These are phyloP conservation scores for Caenorhabditis brenneri DNA, from an alignment of 1,140 invertebrate species.

Conservation along the genomic window DNA sequence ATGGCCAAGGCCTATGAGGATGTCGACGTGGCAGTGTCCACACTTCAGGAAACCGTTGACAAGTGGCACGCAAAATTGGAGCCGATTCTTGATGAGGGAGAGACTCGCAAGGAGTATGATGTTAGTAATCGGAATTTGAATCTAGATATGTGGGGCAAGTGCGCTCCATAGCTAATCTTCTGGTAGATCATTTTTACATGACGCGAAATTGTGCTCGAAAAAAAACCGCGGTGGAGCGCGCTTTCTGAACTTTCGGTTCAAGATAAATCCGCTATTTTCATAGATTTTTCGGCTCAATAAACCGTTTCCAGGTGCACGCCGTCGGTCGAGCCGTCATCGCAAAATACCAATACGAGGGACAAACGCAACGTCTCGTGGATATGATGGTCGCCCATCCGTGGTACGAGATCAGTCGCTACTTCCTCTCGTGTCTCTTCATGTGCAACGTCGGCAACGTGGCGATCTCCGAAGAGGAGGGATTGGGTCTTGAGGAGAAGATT, in stretches of 20 bases:
- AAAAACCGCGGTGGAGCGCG: no score
- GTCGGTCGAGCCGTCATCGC: slow-evolving; percentile 2
- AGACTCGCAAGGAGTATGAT: slow-evolving; percentile 55
- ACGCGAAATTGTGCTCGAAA: no score
- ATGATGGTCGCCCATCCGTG: neutral
- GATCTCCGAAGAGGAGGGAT: neutral
- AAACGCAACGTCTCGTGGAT: slow-evolving; percentile 2
- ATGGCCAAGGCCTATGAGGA: slow-evolving; percentile 33
- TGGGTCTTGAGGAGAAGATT: neutral
- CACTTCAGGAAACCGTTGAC: neutral
- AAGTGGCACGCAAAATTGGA: slow-evolving; percentile 60
- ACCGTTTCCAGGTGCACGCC: slow-evolving; percentile 7
- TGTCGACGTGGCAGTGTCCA: slow-evolving; percentile 1
- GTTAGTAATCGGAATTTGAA: no score
- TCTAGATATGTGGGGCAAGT: no score
- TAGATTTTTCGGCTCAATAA: neutral
- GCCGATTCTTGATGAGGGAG: slow-evolving; percentile 57
- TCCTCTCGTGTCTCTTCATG: slow-evolving; percentile 59
- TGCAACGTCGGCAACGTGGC: slow-evolving; percentile 58
- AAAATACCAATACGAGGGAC: slow-evolving; percentile 38
- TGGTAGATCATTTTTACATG: no score
- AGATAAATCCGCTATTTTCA: no score
- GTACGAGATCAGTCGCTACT: slow-evolving; percentile 59
- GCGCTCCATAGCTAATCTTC: no score
- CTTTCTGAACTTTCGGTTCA: no score